A percentile compares a stretch with the other conserved stretches of the same genome.
Evolutionary conservation across 2,888 invertebrate genomes (phyloP).

Genomic region (Biston stratarius): DNA sequence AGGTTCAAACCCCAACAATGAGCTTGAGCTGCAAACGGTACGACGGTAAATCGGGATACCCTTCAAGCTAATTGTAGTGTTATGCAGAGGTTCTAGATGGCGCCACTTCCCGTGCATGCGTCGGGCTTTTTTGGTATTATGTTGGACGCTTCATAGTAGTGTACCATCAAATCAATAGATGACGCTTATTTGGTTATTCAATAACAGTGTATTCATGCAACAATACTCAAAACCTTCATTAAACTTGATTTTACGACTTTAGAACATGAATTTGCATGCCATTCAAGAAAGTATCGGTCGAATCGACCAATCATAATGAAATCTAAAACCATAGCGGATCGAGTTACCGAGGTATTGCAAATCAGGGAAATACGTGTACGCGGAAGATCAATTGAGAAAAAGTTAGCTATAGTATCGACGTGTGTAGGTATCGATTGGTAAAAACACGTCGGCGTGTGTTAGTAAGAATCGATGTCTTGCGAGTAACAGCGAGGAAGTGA

Average conservation of each 20-base stretch:
- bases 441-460: slow-evolving; percentile 19
- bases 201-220: neutral
- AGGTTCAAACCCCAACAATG: no score
- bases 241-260: slow-evolving; percentile 5
- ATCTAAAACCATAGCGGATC: slow-evolving; percentile 32
- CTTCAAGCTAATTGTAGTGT: no score
- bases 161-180: neutral
- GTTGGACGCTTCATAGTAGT: no score
- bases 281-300: slow-evolving; percentile 10
- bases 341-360: slow-evolving; percentile 17
- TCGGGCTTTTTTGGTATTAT: no score
- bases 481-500: slow-evolving; percentile 25
- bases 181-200: neutral
- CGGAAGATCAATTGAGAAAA: slow-evolving; percentile 30
- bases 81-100: no score
- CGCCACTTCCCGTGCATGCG: no score
- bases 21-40: neutral
- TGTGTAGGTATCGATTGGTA: slow-evolving; percentile 29
- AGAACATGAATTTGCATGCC: slow-evolving; percentile 17
- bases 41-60: no score
- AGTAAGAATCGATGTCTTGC: slow-evolving; percentile 24
- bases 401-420: slow-evolving; percentile 13
- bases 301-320: slow-evolving; percentile 16
- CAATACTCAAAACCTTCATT: neutral
- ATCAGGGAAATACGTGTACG: slow-evolving; percentile 27